Base-by-base conservation (phyloP, 2,888 invertebrate genomes). In the Petrolisthes manimaculis region DNA sequence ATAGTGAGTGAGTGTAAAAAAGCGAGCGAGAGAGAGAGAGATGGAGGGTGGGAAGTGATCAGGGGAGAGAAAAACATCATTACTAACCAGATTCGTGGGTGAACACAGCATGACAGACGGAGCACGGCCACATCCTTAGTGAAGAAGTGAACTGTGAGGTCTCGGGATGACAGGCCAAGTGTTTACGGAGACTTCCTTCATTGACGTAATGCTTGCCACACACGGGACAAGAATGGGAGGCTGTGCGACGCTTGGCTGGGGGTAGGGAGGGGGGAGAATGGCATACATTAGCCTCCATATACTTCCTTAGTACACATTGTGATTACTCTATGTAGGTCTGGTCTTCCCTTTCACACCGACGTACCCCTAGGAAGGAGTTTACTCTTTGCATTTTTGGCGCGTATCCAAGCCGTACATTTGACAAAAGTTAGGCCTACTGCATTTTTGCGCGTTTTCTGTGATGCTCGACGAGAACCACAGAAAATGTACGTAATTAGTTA, bases 161-260 rank as follows among this genome's bases (percentile, higher is more conserved):
- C 94, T 97, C 97, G 82, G 97, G 97, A 94, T 98, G 98, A 93
- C 97, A 97, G 92, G 97, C 97, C 92, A 98, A 95, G 93, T 98
- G 98, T 94, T 98, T 97, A 93, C 97, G 95, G 92, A 97, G 94
- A 91, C 97, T 97, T 91, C 97, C 97, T 94, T 98, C 97, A 94
- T 97, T 97, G 92, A 97, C 97, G 94, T 98, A 98, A 94, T 97
- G 97, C 94, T 98, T 98, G 92, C 97, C 97, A 94, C 98, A 98
- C 78, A 98, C 97, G 51, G 97, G 98, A 93, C 98, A 98, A 84
- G 97, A 97, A 93, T 98, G 98, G 94, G 97, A 97, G 92, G 97
- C 97, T 92, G 97, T 97, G 94, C 97, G 95, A 94, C 97, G 95
- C 95, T 97, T 97, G 93, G 97, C 97, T 95, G 97, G 95, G 95